phyloP scores from a whole-genome alignment of 2,113 vertebrate genomes.

The Perca flavescens region DNA sequence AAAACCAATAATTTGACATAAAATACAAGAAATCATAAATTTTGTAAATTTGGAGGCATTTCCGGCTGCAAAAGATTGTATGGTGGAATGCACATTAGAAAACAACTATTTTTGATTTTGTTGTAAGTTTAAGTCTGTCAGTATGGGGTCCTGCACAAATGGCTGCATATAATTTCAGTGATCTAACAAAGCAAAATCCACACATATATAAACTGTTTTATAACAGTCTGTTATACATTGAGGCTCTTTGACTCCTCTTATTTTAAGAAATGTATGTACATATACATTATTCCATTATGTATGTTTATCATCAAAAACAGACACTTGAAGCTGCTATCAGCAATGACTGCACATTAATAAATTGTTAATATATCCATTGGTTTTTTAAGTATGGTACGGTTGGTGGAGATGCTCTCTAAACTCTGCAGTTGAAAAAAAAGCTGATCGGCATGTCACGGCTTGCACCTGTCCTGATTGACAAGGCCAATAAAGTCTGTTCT shows the following conservation, averaged over 20 bases:
- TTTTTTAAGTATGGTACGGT: conserved; percentile 3
- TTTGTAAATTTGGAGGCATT: neutral
- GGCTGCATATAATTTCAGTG: neutral
- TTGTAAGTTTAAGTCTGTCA: neutral
- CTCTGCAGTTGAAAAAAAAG: neutral
- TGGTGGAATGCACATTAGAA: neutral
- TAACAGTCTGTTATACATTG: neutral
- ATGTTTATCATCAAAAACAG: no score
- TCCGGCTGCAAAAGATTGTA: neutral
- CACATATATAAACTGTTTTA: neutral
- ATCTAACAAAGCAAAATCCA: neutral
- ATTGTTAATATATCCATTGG: conserved; percentile 11
- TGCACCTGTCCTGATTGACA: neutral
- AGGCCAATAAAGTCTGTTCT: conserved; percentile 13
- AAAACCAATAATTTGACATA: neutral
- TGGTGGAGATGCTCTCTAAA: neutral
- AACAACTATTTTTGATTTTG: neutral
- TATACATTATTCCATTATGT: neutral
- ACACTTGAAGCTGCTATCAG: neutral
- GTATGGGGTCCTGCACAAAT: neutral
- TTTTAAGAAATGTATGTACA: neutral
- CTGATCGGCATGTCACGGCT: neutral
- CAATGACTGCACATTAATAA: conserved; percentile 16
- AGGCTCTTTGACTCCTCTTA: neutral
- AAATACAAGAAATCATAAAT: neutral